Evolutionary conservation across 2,113 vertebrate genomes (phyloP).

Genomic region (Motacilla tschutschensis): DNA sequence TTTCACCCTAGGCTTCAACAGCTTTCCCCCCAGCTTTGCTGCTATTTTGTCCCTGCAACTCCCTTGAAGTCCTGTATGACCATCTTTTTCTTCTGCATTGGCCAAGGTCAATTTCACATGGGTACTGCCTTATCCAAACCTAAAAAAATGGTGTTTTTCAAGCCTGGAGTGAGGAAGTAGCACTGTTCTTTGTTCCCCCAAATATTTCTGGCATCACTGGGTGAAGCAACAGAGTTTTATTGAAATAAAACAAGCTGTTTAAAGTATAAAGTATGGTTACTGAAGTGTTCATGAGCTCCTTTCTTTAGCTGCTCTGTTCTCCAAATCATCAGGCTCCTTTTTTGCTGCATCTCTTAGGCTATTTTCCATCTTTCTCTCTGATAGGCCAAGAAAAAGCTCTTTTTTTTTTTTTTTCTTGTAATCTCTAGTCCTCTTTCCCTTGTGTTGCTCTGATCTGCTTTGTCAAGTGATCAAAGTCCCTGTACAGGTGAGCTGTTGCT

Average conservation of each 20-base stretch:
- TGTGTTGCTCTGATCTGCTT: constrained; percentile 53
- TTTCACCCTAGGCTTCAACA: not conserved
- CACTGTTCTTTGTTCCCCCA: not conserved
- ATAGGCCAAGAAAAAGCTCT: constrained; percentile 21
- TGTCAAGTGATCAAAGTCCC: constrained; percentile 63
- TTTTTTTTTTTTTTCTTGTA: constrained; percentile 11
- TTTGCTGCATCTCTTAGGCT: not conserved
- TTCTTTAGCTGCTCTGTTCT: constrained; percentile 12
- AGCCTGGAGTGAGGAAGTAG: not conserved
- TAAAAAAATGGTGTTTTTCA: not conserved
- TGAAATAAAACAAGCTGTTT: not conserved
- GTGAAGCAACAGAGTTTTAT: not conserved
- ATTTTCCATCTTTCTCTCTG: constrained; percentile 17
- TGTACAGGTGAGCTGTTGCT: constrained; percentile 60
- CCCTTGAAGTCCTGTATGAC: not conserved
- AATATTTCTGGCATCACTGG: not conserved
- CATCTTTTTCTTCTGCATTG: not conserved
- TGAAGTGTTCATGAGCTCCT: not conserved
- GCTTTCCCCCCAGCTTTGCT: not conserved
- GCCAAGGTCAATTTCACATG: not conserved
- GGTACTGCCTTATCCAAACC: not conserved
- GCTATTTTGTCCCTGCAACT: not conserved
- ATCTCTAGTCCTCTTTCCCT: constrained; percentile 17
- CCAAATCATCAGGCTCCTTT: not conserved
- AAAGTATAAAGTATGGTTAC: not conserved